Evolutionary conservation across 2,888 invertebrate species (phyloP).

Genomic region (Megastigmus dorsalis): DNA sequence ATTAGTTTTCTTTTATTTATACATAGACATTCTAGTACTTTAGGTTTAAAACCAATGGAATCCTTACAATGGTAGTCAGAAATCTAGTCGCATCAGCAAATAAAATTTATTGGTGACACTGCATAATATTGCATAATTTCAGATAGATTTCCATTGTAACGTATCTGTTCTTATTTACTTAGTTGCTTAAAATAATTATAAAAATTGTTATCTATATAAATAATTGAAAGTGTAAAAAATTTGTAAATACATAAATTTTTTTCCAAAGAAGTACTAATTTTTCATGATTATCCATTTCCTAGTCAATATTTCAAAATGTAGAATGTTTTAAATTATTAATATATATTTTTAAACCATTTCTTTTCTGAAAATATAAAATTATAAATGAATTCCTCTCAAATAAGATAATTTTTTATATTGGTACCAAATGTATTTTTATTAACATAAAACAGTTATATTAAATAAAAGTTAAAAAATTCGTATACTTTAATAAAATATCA

Average conservation of each 20-base stretch:
- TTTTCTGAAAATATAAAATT: neutral
- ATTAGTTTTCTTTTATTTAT: neutral
- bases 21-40: neutral
- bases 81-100: slow-evolving; percentile 43
- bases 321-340: too few relatives aligned
- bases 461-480: too few relatives aligned
- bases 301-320: too few relatives aligned
- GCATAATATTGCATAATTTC: slow-evolving; percentile 1
- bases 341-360: neutral
- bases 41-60: neutral
- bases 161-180: slow-evolving; percentile 9
- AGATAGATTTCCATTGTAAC: neutral
- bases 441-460: too few relatives aligned
- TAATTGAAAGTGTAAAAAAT: slow-evolving; percentile 24
- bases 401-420: too few relatives aligned
- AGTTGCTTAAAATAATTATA: slow-evolving; percentile 6
- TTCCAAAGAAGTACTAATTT: slow-evolving; percentile 1
- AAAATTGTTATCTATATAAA: slow-evolving; percentile 40
- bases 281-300: too few relatives aligned
- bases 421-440: too few relatives aligned
- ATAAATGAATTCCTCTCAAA: too few relatives aligned
- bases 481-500: too few relatives aligned
- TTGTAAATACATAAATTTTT: slow-evolving; percentile 47
- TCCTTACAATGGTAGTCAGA: slow-evolving; percentile 19
- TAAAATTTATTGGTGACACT: slow-evolving; percentile 14